Conservation (phyloP, 2,888 invertebrate genomes). For the Ormyrus pomaceus region DNA sequence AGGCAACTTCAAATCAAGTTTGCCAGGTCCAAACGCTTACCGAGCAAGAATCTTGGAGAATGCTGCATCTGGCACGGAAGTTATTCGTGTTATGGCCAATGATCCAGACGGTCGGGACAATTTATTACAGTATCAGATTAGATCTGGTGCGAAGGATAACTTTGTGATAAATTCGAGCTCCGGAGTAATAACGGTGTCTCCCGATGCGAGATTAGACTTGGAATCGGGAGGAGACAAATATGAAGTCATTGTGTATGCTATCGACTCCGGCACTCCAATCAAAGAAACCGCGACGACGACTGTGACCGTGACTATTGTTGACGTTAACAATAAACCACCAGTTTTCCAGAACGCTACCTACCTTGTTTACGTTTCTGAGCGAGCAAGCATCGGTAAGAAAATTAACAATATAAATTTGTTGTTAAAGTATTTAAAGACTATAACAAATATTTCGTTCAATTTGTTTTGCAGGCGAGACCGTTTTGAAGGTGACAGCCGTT, state of each 20-base stretch:
- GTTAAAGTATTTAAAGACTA: slow-evolving; percentile 9
- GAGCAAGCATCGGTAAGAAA: slow-evolving; percentile 78
- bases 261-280: slow-evolving; percentile 85
- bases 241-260: slow-evolving; percentile 84
- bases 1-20: slow-evolving; percentile 81
- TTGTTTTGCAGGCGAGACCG: slow-evolving; percentile 75
- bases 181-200: slow-evolving; percentile 84
- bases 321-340: slow-evolving; percentile 90
- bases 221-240: slow-evolving; percentile 83
- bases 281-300: slow-evolving; percentile 88
- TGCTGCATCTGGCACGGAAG: slow-evolving; percentile 82
- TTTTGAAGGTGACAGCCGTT: slow-evolving; percentile 81
- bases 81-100: slow-evolving; percentile 84
- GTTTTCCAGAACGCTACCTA: slow-evolving; percentile 82
- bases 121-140: slow-evolving; percentile 83
- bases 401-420: neutral
- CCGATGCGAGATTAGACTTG: slow-evolving; percentile 84
- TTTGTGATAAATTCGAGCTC: slow-evolving; percentile 86
- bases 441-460: neutral
- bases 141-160: slow-evolving; percentile 85
- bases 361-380: slow-evolving; percentile 84
- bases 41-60: slow-evolving; percentile 84
- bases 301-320: slow-evolving; percentile 83
- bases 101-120: slow-evolving; percentile 88
- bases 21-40: slow-evolving; percentile 83